Base-by-base conservation (phyloP, 1,140 invertebrate genomes). In the Venturia canescens region DNA sequence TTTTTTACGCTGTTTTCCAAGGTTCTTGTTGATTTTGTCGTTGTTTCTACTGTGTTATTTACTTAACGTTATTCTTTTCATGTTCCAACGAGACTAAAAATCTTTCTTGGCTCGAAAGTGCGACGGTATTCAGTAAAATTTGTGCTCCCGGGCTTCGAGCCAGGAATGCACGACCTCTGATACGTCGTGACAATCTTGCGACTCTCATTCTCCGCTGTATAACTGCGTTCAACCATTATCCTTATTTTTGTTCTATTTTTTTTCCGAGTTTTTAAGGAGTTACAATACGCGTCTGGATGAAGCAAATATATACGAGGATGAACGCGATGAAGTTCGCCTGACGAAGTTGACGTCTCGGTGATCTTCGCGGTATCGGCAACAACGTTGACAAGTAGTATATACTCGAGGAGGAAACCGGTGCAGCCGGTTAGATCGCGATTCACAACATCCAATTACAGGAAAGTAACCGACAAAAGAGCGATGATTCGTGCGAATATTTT, bases 141-240 rank as follows among this genome's bases (percentile, higher is more conserved):
- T 44, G 48, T 53, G 26, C 71, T 74, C 18, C 5, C 71, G 71
- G 48, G 48, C 23, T 48, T 18, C 74, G 82, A 83, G 86, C 85
- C 85, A 87, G 85, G 80, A 84, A 84, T 84, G 34, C 71, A 63
- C 44, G 83, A 85, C 78, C 83, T 83, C 80, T 81, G 82, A 72
- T 44, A 50, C 13, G 7, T 67, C 60, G 60, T 70, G 70, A 29
- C 80, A 78, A 86, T 76, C 83, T 78, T 75, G 78, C 69, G 44
- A 83, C 82, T 80, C n/a, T 78, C 57, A 78, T 80, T 83, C 38
- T 75, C 75, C 78, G 38, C 75, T 83, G n/a, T n/a, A n/a, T n/a
- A 70, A 80, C 79, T 84, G 81, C 16, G 44, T 53, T 53, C 71
- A 29, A 74, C 26, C 26, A 57, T 63, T 13, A 63, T 63, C 13